These are phyloP conservation scores for Eupithecia pulchellata DNA, from an alignment of 2,888 invertebrate species.

Conservation along the genomic window DNA sequence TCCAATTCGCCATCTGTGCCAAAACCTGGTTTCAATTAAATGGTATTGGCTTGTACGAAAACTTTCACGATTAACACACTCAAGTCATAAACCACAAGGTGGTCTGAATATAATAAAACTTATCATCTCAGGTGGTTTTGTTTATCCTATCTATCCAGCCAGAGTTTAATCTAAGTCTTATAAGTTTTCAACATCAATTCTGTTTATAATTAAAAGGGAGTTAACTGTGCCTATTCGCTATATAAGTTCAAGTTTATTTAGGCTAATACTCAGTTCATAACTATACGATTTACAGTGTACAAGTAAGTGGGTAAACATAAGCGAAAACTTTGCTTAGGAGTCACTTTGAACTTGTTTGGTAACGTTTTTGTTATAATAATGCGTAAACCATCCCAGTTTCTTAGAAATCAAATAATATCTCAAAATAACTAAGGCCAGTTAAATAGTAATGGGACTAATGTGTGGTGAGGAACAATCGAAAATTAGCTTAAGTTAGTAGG, in stretches of 20 bases:
- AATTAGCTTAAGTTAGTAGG: neutral
- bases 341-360: constrained; percentile 44
- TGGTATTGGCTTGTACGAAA: constrained; percentile 9
- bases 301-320: constrained; percentile 26
- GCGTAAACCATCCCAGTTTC: no score
- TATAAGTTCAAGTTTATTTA: constrained; percentile 51
- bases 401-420: no score
- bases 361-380: no score
- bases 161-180: constrained; percentile 26
- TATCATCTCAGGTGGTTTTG: constrained; percentile 15
- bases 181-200: constrained; percentile 28
- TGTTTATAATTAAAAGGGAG: constrained; percentile 30
- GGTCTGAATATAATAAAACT: constrained; percentile 8
- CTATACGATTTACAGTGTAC: constrained; percentile 36
- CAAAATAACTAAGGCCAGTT: constrained; percentile 34
- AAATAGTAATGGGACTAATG: constrained; percentile 39
- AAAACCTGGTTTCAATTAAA: neutral
- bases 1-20: neutral
- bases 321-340: constrained; percentile 29
- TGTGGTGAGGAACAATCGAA: neutral
- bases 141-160: constrained; percentile 15
- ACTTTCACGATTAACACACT: constrained; percentile 8
- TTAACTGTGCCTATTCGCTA: constrained; percentile 36
- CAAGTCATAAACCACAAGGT: constrained; percentile 12
- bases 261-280: constrained; percentile 46